phyloP scores from a whole-genome alignment of 2,113 vertebrate species.

The Camelus bactrianus region DNA sequence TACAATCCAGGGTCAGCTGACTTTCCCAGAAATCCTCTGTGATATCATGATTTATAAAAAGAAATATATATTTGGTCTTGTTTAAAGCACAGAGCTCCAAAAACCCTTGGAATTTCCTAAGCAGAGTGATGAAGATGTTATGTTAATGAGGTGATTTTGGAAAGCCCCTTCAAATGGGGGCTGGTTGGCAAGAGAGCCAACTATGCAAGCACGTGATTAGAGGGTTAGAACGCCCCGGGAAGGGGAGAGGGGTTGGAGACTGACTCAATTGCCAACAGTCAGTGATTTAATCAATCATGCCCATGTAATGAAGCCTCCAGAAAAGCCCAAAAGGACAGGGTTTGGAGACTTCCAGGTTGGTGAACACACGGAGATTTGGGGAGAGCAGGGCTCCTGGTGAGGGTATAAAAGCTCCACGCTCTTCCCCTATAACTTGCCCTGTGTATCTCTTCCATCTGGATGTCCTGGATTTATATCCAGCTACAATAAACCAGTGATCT shows the following conservation, averaged over 20 bases:
- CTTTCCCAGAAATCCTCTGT: not conserved
- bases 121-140: not conserved
- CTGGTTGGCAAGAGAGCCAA: not conserved
- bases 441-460: not conserved
- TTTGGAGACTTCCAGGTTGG: not conserved
- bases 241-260: not conserved
- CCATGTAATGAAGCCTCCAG: not conserved
- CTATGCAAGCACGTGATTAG: not conserved
- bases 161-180: not conserved
- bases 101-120: not conserved
- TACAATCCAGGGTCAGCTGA: not conserved
- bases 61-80: not conserved
- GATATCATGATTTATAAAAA: not conserved
- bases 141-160: not conserved
- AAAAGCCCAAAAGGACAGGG: not conserved
- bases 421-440: not conserved
- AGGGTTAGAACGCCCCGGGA: not conserved
- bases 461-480: no score
- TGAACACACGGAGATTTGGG: not conserved
- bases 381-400: not conserved
- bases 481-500: not conserved
- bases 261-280: not conserved
- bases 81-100: not conserved
- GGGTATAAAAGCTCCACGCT: fast-evolving
- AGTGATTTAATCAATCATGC: not conserved